Evolutionary conservation across 1,140 invertebrate genomes (phyloP).

Genomic region (Bicyclus anynana): DNA sequence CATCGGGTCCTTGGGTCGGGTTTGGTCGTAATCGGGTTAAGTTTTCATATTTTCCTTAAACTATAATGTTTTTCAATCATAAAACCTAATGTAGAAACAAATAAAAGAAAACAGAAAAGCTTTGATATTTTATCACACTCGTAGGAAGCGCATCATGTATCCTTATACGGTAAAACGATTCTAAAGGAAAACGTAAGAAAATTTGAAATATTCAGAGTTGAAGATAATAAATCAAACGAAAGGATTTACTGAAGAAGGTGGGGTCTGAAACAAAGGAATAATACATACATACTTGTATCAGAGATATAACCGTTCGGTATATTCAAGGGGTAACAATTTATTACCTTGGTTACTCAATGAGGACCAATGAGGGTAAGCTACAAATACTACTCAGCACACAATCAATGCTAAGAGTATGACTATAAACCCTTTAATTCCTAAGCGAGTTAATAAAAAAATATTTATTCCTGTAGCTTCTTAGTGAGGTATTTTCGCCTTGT

Average conservation of each 20-base stretch:
- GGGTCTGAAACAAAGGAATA: neutral
- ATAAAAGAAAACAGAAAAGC: conserved; percentile 1
- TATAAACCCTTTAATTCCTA: too few species aligned
- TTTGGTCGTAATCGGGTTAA: neutral
- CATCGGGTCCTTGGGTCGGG: too few species aligned
- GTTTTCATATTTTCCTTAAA: neutral
- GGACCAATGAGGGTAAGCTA: too few species aligned
- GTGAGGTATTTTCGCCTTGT: too few species aligned
- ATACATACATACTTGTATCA: neutral
- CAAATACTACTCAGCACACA: too few species aligned
- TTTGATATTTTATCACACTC: conserved; percentile 1
- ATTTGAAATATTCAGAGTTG: neutral
- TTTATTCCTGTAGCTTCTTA: too few species aligned
- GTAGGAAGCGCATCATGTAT: neutral
- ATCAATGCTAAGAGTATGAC: too few species aligned
- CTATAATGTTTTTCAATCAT: neutral
- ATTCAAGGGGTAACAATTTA: neutral
- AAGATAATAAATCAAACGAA: conserved; percentile 5
- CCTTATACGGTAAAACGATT: neutral
- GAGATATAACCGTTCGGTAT: neutral
- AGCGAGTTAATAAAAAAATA: too few species aligned
- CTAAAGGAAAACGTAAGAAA: neutral
- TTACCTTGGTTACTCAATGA: too few species aligned
- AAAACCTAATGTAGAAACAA: neutral
- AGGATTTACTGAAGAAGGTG: neutral